phyloP scores from a whole-genome alignment of 2,113 vertebrate genomes.

The Oreotrochilus melanogaster region DNA sequence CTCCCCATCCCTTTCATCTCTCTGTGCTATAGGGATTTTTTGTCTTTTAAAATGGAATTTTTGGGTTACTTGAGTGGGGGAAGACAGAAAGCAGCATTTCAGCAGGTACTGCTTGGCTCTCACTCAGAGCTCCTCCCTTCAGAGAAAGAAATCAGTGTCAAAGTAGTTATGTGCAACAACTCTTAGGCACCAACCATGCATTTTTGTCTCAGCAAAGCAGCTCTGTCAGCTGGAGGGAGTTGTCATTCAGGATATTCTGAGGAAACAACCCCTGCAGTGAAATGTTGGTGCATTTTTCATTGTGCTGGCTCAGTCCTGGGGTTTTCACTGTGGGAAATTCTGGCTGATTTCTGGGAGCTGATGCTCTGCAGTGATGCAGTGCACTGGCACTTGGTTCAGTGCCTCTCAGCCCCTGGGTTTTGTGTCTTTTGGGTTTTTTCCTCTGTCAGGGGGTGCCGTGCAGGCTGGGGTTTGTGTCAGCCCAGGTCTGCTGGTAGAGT shows the following conservation, averaged over 20 bases:
- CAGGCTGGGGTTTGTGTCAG: not conserved
- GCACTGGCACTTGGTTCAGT: not conserved
- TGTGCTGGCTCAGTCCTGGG: not conserved
- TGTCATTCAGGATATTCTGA: not conserved
- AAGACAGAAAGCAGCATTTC: not conserved
- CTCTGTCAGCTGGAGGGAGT: not conserved
- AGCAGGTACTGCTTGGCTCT: not conserved
- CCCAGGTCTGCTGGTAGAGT: not conserved
- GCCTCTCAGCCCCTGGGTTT: not conserved
- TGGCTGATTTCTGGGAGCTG: not conserved
- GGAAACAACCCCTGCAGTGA: not conserved
- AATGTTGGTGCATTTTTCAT: not conserved
- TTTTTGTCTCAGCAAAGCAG: not conserved
- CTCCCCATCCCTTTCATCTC: not conserved
- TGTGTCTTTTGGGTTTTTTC: not conserved
- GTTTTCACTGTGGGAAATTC: not conserved
- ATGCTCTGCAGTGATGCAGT: rapidly evolving
- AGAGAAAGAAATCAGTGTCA: not conserved
- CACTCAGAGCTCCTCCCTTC: not conserved
- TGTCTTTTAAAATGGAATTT: not conserved
- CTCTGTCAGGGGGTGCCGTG: not conserved
- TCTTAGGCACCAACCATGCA: not conserved
- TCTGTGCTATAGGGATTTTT: not conserved
- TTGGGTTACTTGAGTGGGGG: not conserved
- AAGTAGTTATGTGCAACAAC: not conserved